Conservation (phyloP, 2,797 vertebrate species). For the Atherinosoma microstoma region DNA sequence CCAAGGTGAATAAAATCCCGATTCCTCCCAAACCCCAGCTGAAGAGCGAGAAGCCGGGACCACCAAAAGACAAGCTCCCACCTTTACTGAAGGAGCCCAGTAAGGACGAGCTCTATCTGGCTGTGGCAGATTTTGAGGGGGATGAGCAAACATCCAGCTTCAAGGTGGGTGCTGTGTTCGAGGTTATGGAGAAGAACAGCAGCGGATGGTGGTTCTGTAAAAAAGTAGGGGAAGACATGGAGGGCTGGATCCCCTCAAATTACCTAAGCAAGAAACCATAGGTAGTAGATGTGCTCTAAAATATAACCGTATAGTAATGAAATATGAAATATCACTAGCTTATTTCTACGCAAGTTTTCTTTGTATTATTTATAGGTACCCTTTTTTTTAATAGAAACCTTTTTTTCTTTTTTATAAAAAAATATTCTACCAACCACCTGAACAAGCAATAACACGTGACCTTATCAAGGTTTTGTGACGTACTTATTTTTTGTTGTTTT, state of each 20-base stretch:
- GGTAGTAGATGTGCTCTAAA: constrained; percentile 31
- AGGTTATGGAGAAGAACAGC: constrained; percentile 93
- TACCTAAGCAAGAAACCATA: constrained; percentile 97
- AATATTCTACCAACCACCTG: constrained; percentile 60
- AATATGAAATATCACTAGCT: constrained; percentile 49
- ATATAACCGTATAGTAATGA: constrained; percentile 17
- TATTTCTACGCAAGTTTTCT: constrained; percentile 71
- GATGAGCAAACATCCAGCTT: constrained; percentile 94
- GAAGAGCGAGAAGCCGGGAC: constrained; percentile 87
- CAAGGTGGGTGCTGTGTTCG: constrained; percentile 94
- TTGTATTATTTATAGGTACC: constrained; percentile 82
- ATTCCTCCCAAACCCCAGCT: constrained; percentile 83
- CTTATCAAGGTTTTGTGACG: constrained; percentile 54
- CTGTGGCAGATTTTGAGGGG: constrained; percentile 95
- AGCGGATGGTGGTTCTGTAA: constrained; percentile 99
- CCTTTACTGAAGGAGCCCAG: constrained; percentile 82
- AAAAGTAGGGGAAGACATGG: constrained; percentile 88
- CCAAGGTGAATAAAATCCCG: constrained; percentile 81
- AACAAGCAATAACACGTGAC: constrained; percentile 73
- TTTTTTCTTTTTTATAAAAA: constrained; percentile 48
- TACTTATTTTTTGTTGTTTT: constrained; percentile 46
- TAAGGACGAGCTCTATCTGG: constrained; percentile 91
- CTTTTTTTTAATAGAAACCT: constrained; percentile 57
- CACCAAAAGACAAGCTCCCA: constrained; percentile 85
- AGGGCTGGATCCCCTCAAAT: constrained; percentile 99